These are phyloP conservation scores for Phaenicophaeus curvirostris DNA, from an alignment of 2,797 vertebrate species.

Conservation along the genomic window DNA sequence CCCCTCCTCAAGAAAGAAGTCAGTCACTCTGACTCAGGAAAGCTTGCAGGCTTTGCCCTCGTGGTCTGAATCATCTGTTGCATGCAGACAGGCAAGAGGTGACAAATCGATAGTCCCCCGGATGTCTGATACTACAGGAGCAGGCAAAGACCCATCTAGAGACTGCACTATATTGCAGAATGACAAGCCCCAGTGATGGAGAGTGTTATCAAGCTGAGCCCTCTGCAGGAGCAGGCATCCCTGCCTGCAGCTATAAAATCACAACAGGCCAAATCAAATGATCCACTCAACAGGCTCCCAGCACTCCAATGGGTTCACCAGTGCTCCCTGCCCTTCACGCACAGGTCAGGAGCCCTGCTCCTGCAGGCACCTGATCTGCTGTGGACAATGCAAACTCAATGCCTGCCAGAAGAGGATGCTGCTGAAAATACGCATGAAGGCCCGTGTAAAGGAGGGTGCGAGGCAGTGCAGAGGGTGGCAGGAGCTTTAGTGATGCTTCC, in stretches of 20 bases:
- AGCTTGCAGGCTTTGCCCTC: background rate
- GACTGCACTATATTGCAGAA: accelerated
- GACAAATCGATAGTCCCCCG: background rate
- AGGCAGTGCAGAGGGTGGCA: background rate
- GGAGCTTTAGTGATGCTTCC: background rate
- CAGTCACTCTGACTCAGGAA: background rate
- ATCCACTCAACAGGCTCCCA: background rate
- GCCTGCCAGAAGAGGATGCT: background rate
- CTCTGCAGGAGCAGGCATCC: no score
- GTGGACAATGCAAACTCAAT: background rate
- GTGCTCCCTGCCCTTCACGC: background rate
- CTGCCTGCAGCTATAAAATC: no score
- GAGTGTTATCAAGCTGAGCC: background rate
- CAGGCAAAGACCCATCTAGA: background rate
- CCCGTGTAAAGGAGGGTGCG: background rate
- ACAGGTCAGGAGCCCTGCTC: accelerated
- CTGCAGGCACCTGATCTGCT: accelerated
- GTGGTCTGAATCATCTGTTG: slow-evolving; percentile 2
- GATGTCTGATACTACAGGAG: background rate
- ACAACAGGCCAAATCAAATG: background rate
- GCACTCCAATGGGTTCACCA: accelerated
- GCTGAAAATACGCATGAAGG: background rate
- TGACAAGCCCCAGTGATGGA: background rate
- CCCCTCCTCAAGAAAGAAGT: background rate
- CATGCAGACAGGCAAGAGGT: background rate